Evolutionary conservation across 2,797 vertebrate genomes (phyloP).

Genomic region (Danio tinwini): DNA sequence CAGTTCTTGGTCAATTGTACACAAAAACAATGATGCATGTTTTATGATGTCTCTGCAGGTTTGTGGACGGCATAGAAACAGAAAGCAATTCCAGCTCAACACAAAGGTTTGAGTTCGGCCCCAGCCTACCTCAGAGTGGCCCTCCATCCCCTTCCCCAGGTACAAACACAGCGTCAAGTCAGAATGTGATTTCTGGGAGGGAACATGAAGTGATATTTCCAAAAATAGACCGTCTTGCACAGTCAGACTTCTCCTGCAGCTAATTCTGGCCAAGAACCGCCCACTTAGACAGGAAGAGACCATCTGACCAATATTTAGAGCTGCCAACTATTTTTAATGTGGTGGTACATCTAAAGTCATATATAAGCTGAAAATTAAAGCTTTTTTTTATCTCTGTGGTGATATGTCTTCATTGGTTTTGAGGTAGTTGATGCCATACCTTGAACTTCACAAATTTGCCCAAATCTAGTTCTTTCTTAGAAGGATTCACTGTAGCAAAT

Average conservation of each 20-base stretch:
- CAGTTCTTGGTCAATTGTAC: background rate
- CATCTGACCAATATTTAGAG: conserved; percentile 17
- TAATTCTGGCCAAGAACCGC: conserved; percentile 26
- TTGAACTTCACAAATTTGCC: background rate
- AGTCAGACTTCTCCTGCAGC: conserved; percentile 4
- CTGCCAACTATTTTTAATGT: background rate
- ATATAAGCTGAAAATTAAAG: background rate
- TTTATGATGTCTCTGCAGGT: conserved; percentile 65
- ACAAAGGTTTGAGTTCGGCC: conserved; percentile 82
- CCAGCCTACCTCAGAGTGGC: conserved; percentile 67
- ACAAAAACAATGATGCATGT: background rate
- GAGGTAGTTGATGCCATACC: background rate
- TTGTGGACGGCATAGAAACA: conserved; percentile 84
- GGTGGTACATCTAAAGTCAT: background rate
- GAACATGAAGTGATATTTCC: background rate
- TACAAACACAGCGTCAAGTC: conserved; percentile 26
- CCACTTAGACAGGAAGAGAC: conserved; percentile 10
- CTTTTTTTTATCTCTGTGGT: background rate
- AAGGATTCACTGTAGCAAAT: background rate
- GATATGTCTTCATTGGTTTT: background rate
- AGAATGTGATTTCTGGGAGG: conserved; percentile 1
- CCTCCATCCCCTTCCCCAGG: conserved; percentile 59
- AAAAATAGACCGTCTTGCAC: conserved; percentile 13
- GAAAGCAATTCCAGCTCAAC: conserved; percentile 72
- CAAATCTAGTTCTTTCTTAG: background rate